Base-by-base conservation (phyloP, 2,797 vertebrate species). In the Anomalospiza imberbis region DNA sequence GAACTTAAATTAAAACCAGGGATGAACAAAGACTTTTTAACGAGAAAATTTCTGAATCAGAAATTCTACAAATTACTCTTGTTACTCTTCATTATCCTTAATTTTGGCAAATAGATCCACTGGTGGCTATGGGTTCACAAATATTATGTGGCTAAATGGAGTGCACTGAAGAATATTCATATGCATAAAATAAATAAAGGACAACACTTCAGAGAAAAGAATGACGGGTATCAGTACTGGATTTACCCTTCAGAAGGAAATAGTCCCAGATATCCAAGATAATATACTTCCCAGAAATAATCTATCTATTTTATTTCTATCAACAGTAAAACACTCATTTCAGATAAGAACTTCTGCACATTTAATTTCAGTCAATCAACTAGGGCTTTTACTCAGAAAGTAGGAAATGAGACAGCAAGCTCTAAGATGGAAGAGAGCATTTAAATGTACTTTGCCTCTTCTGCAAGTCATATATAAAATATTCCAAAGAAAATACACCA, bases 231-330 rank as follows among this genome's bases (percentile, higher is more conserved):
- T 31, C 44, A 51, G 31, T 58, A 78, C 13, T 82, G 65, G 58
- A 90, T 84, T 93, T 13, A 87, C 63, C 40, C n/a, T 70, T 74
- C 29, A 79, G 38, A 89, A 94, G 54, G 60, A 96, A 94, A 86
- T 31, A 73, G 34, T 31, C 9, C 12, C 32, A 63, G 48, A 70
- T 73, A 71, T n/a, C 40, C 13, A 67, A 94, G 87, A 81, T 32
- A 90, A 83, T 31, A 53, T 28, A 40, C 28, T 75, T 79, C n/a
- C 16, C 45, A n/a, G 45, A 67, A 60, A 82, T 61, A 85, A 61
- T 19, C 12, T 74, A 61, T 63, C 53, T 70, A 25, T 80, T 88
- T 22, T 44, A 61, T 57, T 38, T 21, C 10, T 51, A 34, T 26
- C 22, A 68, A 32, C 44, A 74, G 22, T 38, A 50, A 32, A 22